A percentile compares a stretch with the other conserved stretches of the same genome.
Evolutionary conservation across 1,140 invertebrate species (phyloP).

Genomic region (Cydia fagiglandana): DNA sequence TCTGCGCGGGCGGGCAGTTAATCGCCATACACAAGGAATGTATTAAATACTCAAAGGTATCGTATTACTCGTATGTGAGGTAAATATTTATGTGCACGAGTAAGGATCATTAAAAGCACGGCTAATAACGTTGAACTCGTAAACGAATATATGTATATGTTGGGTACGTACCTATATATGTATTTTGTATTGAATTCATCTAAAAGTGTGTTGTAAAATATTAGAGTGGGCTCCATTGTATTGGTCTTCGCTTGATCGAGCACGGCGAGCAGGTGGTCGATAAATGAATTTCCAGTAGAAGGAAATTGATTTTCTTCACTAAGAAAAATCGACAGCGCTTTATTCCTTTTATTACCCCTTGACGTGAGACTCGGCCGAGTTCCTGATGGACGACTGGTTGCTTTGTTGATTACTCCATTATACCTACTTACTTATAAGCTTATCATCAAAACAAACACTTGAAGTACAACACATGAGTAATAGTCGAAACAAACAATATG

Average conservation of each 20-base stretch:
- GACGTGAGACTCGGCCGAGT: conserved; percentile 16
- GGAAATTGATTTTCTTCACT: conserved; percentile 53
- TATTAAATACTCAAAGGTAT: background rate
- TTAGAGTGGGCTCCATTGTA: conserved; percentile 48
- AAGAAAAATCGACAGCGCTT: conserved; percentile 41
- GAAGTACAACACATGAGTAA: conserved; percentile 34
- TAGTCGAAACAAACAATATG: background rate
- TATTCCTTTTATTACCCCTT: conserved; percentile 15
- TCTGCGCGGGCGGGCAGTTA: background rate
- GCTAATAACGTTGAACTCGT: background rate
- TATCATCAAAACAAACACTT: conserved; percentile 33
- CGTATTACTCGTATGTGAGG: too few relatives aligned
- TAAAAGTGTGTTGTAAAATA: conserved; percentile 37
- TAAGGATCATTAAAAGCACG: background rate
- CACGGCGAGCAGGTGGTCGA: conserved; percentile 50
- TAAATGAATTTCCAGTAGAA: conserved; percentile 51
- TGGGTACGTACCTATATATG: background rate
- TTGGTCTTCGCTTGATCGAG: conserved; percentile 44
- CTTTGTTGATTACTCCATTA: conserved; percentile 35
- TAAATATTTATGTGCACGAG: background rate
- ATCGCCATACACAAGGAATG: background rate
- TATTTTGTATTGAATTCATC: background rate
- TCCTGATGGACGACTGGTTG: conserved; percentile 12
- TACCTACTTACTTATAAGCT: conserved; percentile 26
- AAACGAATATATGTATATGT: background rate